Percentiles rank a stretch among this genome's conserved stretches.
phyloP scores from a whole-genome alignment of 2,888 invertebrate genomes.

The Coronaproctus castanopsis region DNA sequence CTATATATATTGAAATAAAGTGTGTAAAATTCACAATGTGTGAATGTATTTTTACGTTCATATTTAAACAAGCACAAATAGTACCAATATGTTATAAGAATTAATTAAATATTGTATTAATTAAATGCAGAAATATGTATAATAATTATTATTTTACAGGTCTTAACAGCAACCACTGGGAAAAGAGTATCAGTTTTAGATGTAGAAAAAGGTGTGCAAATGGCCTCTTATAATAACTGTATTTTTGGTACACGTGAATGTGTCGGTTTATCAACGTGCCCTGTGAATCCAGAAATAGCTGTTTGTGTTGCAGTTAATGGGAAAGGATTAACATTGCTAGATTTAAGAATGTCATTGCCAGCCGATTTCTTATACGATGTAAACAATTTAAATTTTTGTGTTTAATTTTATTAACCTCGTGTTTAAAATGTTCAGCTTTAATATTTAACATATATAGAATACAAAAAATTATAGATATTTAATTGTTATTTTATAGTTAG shows the following conservation, averaged over 20 bases:
- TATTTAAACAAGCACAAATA: too few relatives aligned
- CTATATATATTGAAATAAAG: too few relatives aligned
- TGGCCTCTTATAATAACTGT: slow-evolving; percentile 31
- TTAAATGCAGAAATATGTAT: not conserved
- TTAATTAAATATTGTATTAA: too few relatives aligned
- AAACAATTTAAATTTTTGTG: slow-evolving; percentile 18
- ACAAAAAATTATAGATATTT: too few relatives aligned
- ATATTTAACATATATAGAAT: too few relatives aligned
- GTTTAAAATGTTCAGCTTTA: too few relatives aligned
- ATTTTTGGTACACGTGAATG: slow-evolving; percentile 29
- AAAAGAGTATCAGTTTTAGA: slow-evolving; percentile 30
- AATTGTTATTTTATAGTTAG: too few relatives aligned
- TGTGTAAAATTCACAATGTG: too few relatives aligned
- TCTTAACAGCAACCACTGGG: slow-evolving; percentile 30
- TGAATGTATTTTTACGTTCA: too few relatives aligned
- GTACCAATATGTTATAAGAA: too few relatives aligned
- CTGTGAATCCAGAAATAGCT: slow-evolving; percentile 28
- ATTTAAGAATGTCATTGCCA: slow-evolving; percentile 31
- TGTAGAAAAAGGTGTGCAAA: slow-evolving; percentile 29
- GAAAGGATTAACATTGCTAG: slow-evolving; percentile 30
- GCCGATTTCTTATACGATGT: slow-evolving; percentile 31
- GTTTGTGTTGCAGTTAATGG: slow-evolving; percentile 31
- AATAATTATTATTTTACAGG: slow-evolving; percentile 22
- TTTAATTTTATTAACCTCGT: too few relatives aligned
- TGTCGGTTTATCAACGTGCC: slow-evolving; percentile 29